phyloP scores from a whole-genome alignment of 2,797 vertebrate genomes.

The Pantherophis alleghaniensis region DNA sequence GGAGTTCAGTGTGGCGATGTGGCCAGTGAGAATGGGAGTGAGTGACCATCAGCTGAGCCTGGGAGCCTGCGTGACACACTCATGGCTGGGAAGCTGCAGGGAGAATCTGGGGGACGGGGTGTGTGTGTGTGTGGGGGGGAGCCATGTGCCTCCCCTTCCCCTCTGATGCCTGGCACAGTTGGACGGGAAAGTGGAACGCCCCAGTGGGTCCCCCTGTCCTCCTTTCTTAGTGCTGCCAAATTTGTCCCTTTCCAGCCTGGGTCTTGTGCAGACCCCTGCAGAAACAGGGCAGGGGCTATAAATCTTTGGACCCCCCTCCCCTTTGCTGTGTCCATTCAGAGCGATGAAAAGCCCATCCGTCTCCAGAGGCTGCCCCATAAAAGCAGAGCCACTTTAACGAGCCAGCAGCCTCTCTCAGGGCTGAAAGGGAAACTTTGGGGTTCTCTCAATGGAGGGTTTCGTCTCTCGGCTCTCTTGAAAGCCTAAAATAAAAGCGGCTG shows the following conservation, averaged over 20 bases:
- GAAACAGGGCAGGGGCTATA: background rate
- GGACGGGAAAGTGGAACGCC: background rate
- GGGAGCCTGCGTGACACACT: background rate
- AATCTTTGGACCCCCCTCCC: background rate
- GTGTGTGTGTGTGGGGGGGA: background rate
- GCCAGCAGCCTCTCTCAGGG: background rate
- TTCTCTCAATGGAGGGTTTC: background rate
- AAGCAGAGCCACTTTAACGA: background rate
- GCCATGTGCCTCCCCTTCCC: background rate
- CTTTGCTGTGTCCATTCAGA: background rate
- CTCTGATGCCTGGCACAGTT: background rate
- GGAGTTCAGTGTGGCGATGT: too few relatives aligned
- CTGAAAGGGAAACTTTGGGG: slow-evolving; percentile 8
- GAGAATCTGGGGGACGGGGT: background rate
- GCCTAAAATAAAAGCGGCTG: background rate
- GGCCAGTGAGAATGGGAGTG: background rate
- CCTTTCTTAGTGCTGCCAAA: background rate
- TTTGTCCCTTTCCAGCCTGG: background rate
- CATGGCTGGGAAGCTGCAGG: background rate
- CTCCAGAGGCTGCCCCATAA: background rate
- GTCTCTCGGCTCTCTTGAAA: background rate
- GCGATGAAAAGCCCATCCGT: background rate
- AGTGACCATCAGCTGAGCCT: too few relatives aligned
- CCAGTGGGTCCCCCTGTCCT: background rate
- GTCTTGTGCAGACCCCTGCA: background rate